These are phyloP conservation scores for Condylura cristata DNA, from an alignment of 2,113 vertebrate genomes.

Conservation along the genomic window DNA sequence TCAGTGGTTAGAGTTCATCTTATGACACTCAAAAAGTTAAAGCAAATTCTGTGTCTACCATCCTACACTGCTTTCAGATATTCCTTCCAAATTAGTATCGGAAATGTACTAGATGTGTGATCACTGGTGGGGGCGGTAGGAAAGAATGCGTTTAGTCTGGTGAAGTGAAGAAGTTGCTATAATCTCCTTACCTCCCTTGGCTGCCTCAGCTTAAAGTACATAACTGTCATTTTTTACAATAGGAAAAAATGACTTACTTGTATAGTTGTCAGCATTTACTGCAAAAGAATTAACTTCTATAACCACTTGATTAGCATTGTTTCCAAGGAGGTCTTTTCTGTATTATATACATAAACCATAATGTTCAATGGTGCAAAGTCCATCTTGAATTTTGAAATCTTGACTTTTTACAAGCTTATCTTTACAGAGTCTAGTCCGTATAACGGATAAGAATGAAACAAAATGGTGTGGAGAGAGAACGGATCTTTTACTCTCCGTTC, in stretches of 20 bases:
- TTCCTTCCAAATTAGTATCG: constrained; percentile 1
- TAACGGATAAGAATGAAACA: not conserved
- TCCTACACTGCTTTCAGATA: not conserved
- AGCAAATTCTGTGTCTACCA: not conserved
- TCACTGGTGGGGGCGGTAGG: rapidly evolving
- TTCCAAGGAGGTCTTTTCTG: constrained; percentile 27
- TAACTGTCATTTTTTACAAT: constrained; percentile 17
- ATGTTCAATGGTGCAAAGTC: constrained; percentile 56
- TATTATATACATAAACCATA: constrained; percentile 1
- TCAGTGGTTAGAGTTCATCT: not conserved
- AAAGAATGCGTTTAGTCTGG: not conserved
- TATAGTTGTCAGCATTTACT: constrained; percentile 40
- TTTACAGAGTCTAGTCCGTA: not conserved
- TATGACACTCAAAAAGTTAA: constrained; percentile 1
- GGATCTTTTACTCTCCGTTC: not conserved
- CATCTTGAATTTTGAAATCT: constrained; percentile 57
- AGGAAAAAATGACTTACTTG: not conserved
- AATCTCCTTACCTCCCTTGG: not conserved
- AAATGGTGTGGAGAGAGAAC: not conserved
- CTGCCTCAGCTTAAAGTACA: constrained; percentile 30
- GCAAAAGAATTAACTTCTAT: constrained; percentile 38
- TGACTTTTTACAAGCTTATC: not conserved
- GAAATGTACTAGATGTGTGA: not conserved
- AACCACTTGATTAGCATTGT: constrained; percentile 16
- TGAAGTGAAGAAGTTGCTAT: not conserved